A percentile compares a stretch with the other conserved stretches of the same genome.
Conservation (phyloP, 2,797 vertebrate species). For the Rhabdomys pumilio region DNA sequence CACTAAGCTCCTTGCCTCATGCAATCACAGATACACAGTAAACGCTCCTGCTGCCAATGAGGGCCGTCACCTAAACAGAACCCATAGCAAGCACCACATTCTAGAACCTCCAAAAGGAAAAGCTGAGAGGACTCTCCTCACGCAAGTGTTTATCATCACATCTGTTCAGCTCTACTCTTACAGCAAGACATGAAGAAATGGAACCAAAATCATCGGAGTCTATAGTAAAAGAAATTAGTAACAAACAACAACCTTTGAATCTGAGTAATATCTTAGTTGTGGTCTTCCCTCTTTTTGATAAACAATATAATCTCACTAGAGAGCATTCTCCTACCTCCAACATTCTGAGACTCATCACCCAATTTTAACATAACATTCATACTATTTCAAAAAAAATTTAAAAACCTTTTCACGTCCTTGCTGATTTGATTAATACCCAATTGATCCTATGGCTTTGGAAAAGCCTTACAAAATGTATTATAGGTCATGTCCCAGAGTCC, state of each 20-base stretch:
- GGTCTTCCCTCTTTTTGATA: background rate
- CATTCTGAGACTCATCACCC: background rate
- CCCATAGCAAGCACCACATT: background rate
- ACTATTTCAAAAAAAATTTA: conserved; percentile 12
- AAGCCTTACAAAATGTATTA: background rate
- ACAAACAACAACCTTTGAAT: background rate
- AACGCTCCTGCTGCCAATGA: background rate
- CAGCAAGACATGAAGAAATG: background rate
- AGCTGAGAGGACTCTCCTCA: background rate
- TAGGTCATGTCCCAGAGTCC: background rate
- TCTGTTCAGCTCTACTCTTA: background rate
- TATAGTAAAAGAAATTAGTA: background rate
- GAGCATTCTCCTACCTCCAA: background rate
- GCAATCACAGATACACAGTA: background rate
- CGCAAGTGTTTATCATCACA: background rate
- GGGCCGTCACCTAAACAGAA: background rate
- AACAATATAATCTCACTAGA: background rate
- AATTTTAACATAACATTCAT: background rate
- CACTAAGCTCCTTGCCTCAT: background rate
- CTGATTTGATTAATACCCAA: background rate
- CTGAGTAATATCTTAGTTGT: background rate
- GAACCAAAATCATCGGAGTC: background rate
- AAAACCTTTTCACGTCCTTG: background rate
- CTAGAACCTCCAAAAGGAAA: background rate
- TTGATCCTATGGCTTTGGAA: background rate